phyloP scores from a whole-genome alignment of 2,888 invertebrate species.

The Zhuqinia jingwanae region DNA sequence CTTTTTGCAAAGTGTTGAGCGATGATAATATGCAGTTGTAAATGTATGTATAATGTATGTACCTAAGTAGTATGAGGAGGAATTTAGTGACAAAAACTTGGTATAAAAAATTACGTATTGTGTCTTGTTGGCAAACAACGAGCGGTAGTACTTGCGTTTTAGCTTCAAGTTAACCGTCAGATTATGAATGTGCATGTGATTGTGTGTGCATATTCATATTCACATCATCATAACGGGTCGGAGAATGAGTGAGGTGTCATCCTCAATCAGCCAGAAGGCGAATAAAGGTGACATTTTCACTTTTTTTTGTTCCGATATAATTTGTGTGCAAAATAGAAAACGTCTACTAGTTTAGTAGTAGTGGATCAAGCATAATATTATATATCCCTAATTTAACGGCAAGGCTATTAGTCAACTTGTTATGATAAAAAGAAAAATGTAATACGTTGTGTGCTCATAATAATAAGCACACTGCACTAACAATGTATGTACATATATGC shows the following conservation, averaged over 20 bases:
- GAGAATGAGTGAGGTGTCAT: constrained; percentile 32
- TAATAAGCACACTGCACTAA: neutral
- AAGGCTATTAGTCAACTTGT: constrained; percentile 47
- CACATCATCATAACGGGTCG: neutral
- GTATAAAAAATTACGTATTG: neutral
- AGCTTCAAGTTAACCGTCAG: neutral
- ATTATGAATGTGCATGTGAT: neutral
- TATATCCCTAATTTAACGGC: too few relatives aligned
- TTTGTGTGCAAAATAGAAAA: constrained; percentile 55
- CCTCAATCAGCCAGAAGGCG: constrained; percentile 45
- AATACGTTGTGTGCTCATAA: too few relatives aligned
- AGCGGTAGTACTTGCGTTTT: too few relatives aligned
- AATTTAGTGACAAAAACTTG: neutral
- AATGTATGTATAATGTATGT: too few relatives aligned
- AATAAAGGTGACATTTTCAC: constrained; percentile 60
- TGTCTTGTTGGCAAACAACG: neutral
- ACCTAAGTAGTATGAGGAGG: too few relatives aligned
- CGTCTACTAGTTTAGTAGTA: constrained; percentile 21
- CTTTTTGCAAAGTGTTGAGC: too few relatives aligned
- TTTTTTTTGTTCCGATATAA: constrained; percentile 47
- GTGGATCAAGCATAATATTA: constrained; percentile 10
- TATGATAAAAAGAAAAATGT: constrained; percentile 12
- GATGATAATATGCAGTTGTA: too few relatives aligned
- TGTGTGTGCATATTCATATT: neutral
- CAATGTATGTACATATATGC: constrained; percentile 21